Conservation (phyloP, 2,113 vertebrate species). For the Galbula dea region DNA sequence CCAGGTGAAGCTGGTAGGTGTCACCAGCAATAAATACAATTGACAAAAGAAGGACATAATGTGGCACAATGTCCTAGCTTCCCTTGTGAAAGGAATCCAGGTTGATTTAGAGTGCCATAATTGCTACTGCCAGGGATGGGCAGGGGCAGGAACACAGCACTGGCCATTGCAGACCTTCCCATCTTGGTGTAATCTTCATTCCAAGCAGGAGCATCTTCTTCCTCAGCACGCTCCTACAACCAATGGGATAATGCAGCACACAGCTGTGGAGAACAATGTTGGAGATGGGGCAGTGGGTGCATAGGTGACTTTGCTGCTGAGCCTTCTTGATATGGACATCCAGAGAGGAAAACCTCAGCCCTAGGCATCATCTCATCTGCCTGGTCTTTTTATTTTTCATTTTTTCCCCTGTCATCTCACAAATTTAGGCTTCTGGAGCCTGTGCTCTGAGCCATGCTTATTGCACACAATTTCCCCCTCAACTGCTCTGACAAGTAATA, state of each 20-base stretch:
- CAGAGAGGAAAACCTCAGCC: not conserved
- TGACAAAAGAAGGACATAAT: not conserved
- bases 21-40: not conserved
- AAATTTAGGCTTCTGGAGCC: not conserved
- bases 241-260: rapidly evolving
- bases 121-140: not conserved
- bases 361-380: not conserved
- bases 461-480: slow-evolving; percentile 2
- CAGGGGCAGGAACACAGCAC: not conserved
- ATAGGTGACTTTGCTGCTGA: not conserved
- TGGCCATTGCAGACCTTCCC: not conserved
- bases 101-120: not conserved
- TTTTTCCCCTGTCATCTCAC: rapidly evolving
- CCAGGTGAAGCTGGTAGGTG: not conserved
- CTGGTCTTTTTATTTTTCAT: not conserved
- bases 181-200: not conserved
- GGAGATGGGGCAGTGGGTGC: no score
- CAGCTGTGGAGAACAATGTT: rapidly evolving
- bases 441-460: not conserved
- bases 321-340: not conserved
- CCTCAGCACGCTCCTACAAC: not conserved
- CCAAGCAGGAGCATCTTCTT: not conserved
- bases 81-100: no score
- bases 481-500: not conserved
- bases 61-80: no score